Evolutionary conservation across 2,797 vertebrate species (phyloP).

Genomic region (Thripadectes ignobilis): DNA sequence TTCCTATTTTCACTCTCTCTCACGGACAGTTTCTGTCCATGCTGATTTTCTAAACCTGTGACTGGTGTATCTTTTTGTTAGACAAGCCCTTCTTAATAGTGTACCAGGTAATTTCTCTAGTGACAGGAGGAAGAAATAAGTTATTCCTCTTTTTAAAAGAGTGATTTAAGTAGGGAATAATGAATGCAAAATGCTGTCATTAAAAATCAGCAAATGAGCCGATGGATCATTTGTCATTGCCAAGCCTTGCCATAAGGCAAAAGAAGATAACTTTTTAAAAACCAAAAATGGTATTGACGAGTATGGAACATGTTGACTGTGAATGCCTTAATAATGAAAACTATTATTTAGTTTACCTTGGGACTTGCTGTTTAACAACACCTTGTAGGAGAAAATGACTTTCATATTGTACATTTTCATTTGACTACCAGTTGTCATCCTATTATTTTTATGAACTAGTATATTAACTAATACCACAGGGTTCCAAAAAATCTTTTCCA

Average conservation of each 20-base stretch:
- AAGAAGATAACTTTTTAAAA: not conserved
- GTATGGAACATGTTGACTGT: not conserved
- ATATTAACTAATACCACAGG: not conserved
- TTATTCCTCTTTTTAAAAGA: conserved; percentile 43
- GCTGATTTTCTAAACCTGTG: not conserved
- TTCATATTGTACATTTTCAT: not conserved
- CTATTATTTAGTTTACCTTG: not conserved
- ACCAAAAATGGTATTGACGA: conserved; percentile 1
- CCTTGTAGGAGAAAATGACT: not conserved
- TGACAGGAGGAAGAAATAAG: conserved; percentile 62
- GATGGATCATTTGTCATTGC: conserved; percentile 68
- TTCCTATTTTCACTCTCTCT: not conserved
- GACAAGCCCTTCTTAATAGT: conserved; percentile 40
- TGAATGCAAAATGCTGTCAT: conserved; percentile 62
- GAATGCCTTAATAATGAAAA: conserved; percentile 2
- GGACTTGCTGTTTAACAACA: not conserved
- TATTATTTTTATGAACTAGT: not conserved
- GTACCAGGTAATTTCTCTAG: conserved; percentile 39
- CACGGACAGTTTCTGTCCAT: not conserved
- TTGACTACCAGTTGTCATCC: not conserved
- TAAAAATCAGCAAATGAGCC: conserved; percentile 56
- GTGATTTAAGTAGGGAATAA: conserved; percentile 68
- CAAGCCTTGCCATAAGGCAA: conserved; percentile 6
- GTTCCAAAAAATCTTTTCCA: not conserved
- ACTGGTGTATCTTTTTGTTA: not conserved